Conservation (phyloP, 2,113 vertebrate genomes). For the Illadopsis cleaveri region DNA sequence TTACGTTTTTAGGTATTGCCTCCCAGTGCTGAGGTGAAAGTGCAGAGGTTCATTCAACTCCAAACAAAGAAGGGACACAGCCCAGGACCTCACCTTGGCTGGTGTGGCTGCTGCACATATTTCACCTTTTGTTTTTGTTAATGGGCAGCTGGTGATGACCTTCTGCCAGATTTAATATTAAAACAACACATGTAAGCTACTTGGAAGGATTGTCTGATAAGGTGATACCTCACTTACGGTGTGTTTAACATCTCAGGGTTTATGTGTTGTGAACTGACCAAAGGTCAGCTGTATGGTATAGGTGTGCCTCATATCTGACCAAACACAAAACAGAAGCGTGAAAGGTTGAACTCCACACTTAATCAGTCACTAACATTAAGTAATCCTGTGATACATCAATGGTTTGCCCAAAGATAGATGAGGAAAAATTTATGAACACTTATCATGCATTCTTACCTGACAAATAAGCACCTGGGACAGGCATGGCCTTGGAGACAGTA, state of each 20-base stretch:
- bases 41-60: not conserved
- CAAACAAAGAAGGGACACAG: not conserved
- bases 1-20: not conserved
- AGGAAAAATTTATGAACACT: not conserved
- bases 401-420: not conserved
- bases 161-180: not conserved
- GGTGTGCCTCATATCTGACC: not conserved
- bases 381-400: not conserved
- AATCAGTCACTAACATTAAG: not conserved
- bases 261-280: not conserved
- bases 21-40: not conserved
- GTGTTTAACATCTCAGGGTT: not conserved
- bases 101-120: not conserved
- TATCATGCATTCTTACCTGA: not conserved
- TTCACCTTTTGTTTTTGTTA: not conserved
- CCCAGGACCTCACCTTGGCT: fast-evolving
- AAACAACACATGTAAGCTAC: not conserved
- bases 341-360: not conserved
- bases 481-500: not conserved
- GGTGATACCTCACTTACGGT: fast-evolving
- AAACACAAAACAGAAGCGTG: not conserved
- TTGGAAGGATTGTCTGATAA: not conserved
- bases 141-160: not conserved
- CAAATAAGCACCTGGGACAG: not conserved
- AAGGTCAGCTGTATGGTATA: not conserved